Conservation (phyloP, 2,888 invertebrate species). For the Scaptomyza flava region DNA sequence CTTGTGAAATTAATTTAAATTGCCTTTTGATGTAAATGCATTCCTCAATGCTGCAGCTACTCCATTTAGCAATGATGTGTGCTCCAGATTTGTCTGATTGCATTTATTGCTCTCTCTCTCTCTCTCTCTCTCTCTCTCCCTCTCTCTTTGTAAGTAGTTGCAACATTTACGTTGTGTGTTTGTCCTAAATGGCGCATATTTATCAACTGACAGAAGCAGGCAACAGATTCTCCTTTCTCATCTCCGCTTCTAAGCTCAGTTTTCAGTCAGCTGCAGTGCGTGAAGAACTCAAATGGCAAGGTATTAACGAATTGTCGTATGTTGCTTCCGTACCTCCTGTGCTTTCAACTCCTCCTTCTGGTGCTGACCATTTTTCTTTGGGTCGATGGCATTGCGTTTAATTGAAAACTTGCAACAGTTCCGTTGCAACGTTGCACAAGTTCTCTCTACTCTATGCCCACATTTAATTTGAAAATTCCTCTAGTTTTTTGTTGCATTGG, state of each 20-base stretch:
- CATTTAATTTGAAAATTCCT: constrained; percentile 72
- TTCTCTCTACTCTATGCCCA: constrained; percentile 53
- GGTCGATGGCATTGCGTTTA: constrained; percentile 77
- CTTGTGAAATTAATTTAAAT: constrained; percentile 84
- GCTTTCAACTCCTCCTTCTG: constrained; percentile 1
- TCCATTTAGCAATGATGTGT: constrained; percentile 34
- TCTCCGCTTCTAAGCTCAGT: constrained; percentile 30
- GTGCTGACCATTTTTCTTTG: constrained; percentile 70
- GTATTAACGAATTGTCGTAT: constrained; percentile 81
- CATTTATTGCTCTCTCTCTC: constrained; percentile 49
- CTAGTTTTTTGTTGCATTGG: constrained; percentile 54
- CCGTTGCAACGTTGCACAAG: constrained; percentile 32
- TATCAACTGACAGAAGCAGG: constrained; percentile 68
- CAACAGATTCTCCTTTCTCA: constrained; percentile 9
- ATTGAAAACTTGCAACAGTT: constrained; percentile 82
- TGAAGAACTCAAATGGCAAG: constrained; percentile 81
- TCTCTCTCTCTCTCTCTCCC: constrained; percentile 18
- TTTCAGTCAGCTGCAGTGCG: constrained; percentile 65
- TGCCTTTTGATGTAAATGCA: constrained; percentile 84
- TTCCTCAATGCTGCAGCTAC: constrained; percentile 76
- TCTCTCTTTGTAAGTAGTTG: constrained; percentile 60
- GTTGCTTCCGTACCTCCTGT: constrained; percentile 20
- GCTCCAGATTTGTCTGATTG: constrained; percentile 69
- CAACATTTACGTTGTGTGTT: constrained; percentile 63
- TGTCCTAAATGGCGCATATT: constrained; percentile 72